Evolutionary conservation across 2,888 invertebrate species (phyloP).

Genomic region (Heliconius sara): DNA sequence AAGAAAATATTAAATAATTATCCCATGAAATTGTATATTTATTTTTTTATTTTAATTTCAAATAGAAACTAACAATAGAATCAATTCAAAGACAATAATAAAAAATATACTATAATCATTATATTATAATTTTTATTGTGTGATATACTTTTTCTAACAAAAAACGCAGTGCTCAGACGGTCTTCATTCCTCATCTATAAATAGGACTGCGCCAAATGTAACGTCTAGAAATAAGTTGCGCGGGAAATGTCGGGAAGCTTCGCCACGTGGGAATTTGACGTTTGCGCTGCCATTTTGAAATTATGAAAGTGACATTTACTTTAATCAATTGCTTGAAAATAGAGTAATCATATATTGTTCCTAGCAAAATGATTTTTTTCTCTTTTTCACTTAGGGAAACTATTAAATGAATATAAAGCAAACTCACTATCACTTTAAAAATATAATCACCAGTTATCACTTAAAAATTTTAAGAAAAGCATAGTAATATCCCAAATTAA

Average conservation of each 20-base stretch:
- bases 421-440: too few species aligned
- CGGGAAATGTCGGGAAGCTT: constrained; percentile 58
- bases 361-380: background rate
- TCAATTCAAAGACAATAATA: background rate
- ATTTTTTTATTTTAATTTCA: background rate
- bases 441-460: too few species aligned
- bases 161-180: constrained; percentile 30
- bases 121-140: constrained; percentile 3
- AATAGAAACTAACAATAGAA: background rate
- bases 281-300: constrained; percentile 55
- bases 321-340: too few species aligned
- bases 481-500: background rate
- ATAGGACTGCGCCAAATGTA: constrained; percentile 63
- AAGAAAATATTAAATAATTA: background rate
- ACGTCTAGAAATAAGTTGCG: constrained; percentile 70
- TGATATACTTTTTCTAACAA: constrained; percentile 18
- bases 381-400: too few species aligned
- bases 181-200: constrained; percentile 42
- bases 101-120: background rate
- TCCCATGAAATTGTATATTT: background rate
- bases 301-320: constrained; percentile 30
- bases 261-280: constrained; percentile 57
- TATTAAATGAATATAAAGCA: too few species aligned
- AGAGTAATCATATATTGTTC: background rate
- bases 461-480: background rate